Conservation (phyloP, 30 jellyfish, hydroid and myxozoan genomes). For the Chrysaora quinquecirrha region DNA sequence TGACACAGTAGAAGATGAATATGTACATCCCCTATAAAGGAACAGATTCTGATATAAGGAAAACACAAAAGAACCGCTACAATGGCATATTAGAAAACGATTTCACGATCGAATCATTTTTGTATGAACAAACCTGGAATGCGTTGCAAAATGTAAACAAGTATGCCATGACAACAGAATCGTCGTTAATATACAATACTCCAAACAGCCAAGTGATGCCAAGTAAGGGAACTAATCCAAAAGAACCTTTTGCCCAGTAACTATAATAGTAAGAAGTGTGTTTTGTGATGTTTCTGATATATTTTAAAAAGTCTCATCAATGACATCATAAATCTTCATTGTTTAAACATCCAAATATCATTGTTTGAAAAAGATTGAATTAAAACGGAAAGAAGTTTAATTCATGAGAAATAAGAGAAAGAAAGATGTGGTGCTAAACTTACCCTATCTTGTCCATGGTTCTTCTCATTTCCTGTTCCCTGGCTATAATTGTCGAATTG, state of each 20-base stretch:
- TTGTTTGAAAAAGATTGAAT: too few species aligned
- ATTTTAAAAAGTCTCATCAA: too few species aligned
- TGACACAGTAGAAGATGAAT: constrained; percentile 71
- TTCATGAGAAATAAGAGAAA: too few species aligned
- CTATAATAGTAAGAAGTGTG: constrained; percentile 31
- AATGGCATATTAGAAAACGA: too few species aligned
- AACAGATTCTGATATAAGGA: too few species aligned
- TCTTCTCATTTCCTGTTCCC: constrained; percentile 78
- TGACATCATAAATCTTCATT: too few species aligned
- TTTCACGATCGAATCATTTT: too few species aligned
- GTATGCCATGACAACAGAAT: constrained; percentile 81
- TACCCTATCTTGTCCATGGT: constrained; percentile 71
- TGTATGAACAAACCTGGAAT: constrained; percentile 79
- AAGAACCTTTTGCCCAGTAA: constrained; percentile 87
- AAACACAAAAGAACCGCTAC: too few species aligned
- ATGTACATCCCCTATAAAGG: constrained; percentile 70
- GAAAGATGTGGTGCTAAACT: too few species aligned
- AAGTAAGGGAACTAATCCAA: constrained; percentile 79
- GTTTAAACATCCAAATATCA: too few species aligned
- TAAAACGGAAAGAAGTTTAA: too few species aligned
- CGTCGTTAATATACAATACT: constrained; percentile 73
- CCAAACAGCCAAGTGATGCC: constrained; percentile 91
- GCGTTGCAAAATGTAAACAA: constrained; percentile 80
- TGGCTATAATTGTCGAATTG: constrained; percentile 59
- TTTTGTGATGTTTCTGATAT: too few species aligned